Conservation (phyloP, 2,113 vertebrate genomes). For the Neotoma lepida region DNA sequence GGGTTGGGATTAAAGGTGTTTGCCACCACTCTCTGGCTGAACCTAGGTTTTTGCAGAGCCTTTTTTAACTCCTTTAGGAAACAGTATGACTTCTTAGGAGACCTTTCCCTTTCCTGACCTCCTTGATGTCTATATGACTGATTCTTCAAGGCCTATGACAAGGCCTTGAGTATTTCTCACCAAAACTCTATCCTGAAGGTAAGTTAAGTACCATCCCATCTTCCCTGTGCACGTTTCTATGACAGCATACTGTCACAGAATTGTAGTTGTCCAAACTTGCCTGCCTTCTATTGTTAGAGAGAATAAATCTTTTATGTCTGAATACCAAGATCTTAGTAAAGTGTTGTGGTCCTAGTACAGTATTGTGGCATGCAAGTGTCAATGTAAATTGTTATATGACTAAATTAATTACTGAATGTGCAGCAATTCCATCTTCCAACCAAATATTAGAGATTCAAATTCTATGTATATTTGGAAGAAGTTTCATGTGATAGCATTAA, state of each 20-base stretch:
- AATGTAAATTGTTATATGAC: background rate
- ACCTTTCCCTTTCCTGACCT: background rate
- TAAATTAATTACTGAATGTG: background rate
- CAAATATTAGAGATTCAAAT: background rate
- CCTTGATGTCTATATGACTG: background rate
- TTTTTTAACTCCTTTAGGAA: conserved; percentile 5
- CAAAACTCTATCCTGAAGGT: background rate
- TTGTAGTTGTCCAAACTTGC: background rate
- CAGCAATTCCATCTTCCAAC: background rate
- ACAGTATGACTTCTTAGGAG: background rate
- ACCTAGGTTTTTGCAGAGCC: background rate
- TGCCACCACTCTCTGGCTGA: background rate
- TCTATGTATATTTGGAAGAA: background rate
- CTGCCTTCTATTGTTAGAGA: background rate
- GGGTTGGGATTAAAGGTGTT: background rate
- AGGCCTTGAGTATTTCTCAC: background rate
- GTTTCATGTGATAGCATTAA: conserved; percentile 40
- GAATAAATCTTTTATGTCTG: background rate
- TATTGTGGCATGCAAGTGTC: background rate
- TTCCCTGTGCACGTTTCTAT: background rate
- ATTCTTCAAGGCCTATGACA: background rate
- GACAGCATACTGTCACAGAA: background rate
- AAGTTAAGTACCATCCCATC: background rate
- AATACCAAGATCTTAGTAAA: background rate
- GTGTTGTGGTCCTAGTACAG: background rate